Evolutionary conservation across 2,797 vertebrate species (phyloP), one percentile per base, ranked within the genome.

Genomic region (Danio choprae): DNA sequence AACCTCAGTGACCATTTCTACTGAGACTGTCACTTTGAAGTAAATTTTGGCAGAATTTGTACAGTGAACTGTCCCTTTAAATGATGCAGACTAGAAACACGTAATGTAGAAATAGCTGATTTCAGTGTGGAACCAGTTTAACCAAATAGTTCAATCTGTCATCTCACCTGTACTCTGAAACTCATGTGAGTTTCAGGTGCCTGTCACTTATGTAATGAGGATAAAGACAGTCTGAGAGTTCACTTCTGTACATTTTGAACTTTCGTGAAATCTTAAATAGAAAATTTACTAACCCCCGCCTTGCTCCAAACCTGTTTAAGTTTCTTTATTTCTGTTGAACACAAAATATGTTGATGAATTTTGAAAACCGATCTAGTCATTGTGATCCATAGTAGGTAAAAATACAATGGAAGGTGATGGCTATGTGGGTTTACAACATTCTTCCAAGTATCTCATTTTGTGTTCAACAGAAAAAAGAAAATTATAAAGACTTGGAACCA

Each of bases 51-150:
- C 13, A 18, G 29, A 69, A 7, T n/a, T 36, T 4, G 4, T 46
- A 4, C 3, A 4, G 13, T 69, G 29, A 18, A 38, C 46, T 69
- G 4, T 53, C 16, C 36, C 48, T 70, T 53, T 70, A 53, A 62
- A 62, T 50, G 10, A 63, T 62, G n/a, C n/a, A 51, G 50, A 75
- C 12, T 43, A 11, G 22, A 74, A 38, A 7, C 55, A 53, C 11
- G 8, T 9, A 79, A 29, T 55, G 55, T 2, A 53, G 20, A 63
- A 8, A 73, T 38, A 50, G 55, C 41, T 77, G 76, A 20, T 74
- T 82, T 72, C 70, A 81, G 36, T 74, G 74, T 68, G 69, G 58
- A 85, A 80, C 77, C 68, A 77, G 73, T 80, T 80, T 68, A 55
- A 63, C 77, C 40, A 77, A 78, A 62, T 76, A 80, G 11, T 77